Conservation (phyloP, 1,140 invertebrate genomes). For the silkworm (Bombyx mori) region DNA sequence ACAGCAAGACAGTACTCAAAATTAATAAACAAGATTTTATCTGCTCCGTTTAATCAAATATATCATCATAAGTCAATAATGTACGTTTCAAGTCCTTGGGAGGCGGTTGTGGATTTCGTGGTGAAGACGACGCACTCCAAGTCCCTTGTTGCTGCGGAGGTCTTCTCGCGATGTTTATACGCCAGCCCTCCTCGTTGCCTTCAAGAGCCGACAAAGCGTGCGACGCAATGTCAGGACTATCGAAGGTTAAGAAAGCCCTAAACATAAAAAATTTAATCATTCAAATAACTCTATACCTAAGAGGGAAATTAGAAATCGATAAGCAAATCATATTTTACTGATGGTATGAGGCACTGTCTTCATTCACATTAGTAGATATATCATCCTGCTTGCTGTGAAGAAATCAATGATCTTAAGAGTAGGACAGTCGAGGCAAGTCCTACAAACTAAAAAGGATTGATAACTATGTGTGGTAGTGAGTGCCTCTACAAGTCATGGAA, state of each 20-base stretch:
- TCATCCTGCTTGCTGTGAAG: no score
- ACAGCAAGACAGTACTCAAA: no score
- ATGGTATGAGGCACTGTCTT: no score
- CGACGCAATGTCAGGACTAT: slow-evolving; percentile 88
- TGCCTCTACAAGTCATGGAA: no score
- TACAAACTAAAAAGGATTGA: no score
- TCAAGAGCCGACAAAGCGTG: slow-evolving; percentile 91
- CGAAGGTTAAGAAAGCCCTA: slow-evolving; percentile 94
- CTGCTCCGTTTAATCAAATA: slow-evolving; percentile 41
- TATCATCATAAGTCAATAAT: slow-evolving; percentile 54
- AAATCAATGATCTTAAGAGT: no score
- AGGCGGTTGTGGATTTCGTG: slow-evolving; percentile 31
- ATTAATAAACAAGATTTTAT: no score
- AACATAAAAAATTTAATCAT: slow-evolving; percentile 4
- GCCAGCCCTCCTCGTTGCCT: slow-evolving; percentile 82
- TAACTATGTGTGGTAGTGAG: no score
- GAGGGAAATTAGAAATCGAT: background rate
- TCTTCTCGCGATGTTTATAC: slow-evolving; percentile 31
- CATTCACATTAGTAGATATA: no score
- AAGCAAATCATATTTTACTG: no score
- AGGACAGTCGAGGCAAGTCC: no score
- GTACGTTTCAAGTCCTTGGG: slow-evolving; percentile 55
- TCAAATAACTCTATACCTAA: background rate
- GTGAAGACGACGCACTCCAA: slow-evolving; percentile 37
- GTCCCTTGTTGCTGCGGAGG: slow-evolving; percentile 32